phyloP scores from a whole-genome alignment of 2,888 invertebrate genomes.

The Chesias legatella region DNA sequence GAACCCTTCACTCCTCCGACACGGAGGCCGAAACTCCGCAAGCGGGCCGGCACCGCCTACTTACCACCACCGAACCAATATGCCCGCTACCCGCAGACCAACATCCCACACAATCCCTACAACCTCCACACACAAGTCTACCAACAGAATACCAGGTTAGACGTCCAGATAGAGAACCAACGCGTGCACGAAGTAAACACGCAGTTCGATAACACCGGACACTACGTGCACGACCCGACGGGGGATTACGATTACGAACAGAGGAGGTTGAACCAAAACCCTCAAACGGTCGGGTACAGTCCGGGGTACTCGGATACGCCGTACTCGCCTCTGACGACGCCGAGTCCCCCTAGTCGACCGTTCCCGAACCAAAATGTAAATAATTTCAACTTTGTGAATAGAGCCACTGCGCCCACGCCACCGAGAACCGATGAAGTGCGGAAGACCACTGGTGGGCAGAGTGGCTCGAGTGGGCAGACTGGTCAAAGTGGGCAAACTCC shows the following conservation, averaged over 20 bases:
- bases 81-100: conserved; percentile 61
- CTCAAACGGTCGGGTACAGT: conserved; percentile 47
- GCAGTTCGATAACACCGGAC: conserved; percentile 65
- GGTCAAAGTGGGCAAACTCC: conserved; percentile 49
- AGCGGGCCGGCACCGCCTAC: conserved; percentile 70
- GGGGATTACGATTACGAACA: conserved; percentile 75
- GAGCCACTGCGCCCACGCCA: conserved; percentile 44
- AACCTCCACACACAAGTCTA: conserved; percentile 63
- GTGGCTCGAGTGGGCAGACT: conserved; percentile 38
- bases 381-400: conserved; percentile 56
- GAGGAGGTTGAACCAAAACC: conserved; percentile 51
- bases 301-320: conserved; percentile 63
- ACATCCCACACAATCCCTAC: conserved; percentile 64
- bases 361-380: conserved; percentile 63
- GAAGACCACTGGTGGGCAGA: conserved; percentile 2
- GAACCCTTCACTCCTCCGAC: conserved; percentile 60
- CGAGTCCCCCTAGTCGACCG: conserved; percentile 67
- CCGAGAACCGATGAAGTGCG: conserved; percentile 39
- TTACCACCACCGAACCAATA: conserved; percentile 70
- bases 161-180: conserved; percentile 63
- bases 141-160: conserved; percentile 64
- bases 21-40: conserved; percentile 62
- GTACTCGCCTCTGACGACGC: conserved; percentile 55
- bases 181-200: conserved; percentile 60
- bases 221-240: conserved; percentile 68